Evolutionary conservation across 2,888 invertebrate species (phyloP).

Genomic region (Phengaris arion): DNA sequence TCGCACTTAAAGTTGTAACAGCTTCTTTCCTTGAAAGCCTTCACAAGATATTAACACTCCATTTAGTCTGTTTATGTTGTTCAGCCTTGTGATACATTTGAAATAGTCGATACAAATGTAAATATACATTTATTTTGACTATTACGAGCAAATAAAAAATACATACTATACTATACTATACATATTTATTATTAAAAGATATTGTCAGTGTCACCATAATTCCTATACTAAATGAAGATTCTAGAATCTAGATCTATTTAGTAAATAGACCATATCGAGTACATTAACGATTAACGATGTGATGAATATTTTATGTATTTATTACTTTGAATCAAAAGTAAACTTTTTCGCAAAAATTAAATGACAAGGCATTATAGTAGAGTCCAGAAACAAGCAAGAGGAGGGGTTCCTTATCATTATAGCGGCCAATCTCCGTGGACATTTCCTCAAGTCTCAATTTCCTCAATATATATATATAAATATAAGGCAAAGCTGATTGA

Average conservation of each 20-base stretch:
- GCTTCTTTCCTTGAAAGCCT: background rate
- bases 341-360: background rate
- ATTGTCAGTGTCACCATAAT: too few relatives aligned
- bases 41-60: background rate
- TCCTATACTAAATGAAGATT: too few relatives aligned
- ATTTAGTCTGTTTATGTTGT: background rate
- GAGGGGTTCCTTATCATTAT: background rate
- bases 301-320: background rate
- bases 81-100: background rate
- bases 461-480: too few relatives aligned
- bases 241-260: too few relatives aligned
- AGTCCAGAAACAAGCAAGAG: background rate
- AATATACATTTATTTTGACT: background rate
- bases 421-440: background rate
- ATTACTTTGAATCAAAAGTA: too few relatives aligned
- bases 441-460: background rate
- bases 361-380: background rate
- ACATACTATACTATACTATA: background rate
- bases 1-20: background rate
- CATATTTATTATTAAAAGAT: too few relatives aligned
- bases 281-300: too few relatives aligned
- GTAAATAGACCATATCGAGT: too few relatives aligned
- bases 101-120: background rate
- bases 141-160: background rate
- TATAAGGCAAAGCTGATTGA: too few relatives aligned